Percentiles rank a stretch among this genome's conserved stretches.
Conservation (phyloP, 23 tunicate species). For the Corella eumyota region DNA sequence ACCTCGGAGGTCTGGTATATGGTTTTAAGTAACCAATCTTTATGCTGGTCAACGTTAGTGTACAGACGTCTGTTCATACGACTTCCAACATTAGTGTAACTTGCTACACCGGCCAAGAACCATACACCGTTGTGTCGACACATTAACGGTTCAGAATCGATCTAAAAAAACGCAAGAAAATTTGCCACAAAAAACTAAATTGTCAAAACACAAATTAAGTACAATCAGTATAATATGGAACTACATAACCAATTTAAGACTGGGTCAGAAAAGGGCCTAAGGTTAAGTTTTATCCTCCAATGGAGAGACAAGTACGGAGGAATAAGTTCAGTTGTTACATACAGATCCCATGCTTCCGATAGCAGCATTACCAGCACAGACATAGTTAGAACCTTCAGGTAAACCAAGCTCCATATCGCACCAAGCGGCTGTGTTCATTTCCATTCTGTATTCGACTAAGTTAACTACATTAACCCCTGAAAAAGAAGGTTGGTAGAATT, state of each 20-base stretch:
- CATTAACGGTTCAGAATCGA: constrained; percentile 42
- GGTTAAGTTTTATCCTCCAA: too few species aligned
- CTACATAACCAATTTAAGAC: too few species aligned
- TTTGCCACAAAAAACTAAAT: neutral
- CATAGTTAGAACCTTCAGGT: constrained; percentile 3
- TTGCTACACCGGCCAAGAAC: constrained; percentile 42
- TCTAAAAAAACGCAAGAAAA: constrained; percentile 6
- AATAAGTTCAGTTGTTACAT: neutral
- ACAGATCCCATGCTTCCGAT: too few species aligned
- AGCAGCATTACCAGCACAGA: constrained; percentile 25
- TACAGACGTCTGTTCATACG: constrained; percentile 22
- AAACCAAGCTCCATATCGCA: constrained; percentile 32
- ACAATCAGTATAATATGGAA: too few species aligned
- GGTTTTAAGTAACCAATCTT: constrained; percentile 9
- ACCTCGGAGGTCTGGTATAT: neutral
- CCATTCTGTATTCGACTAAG: constrained; percentile 21
- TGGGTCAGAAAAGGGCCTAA: too few species aligned
- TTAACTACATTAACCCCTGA: constrained; percentile 14
- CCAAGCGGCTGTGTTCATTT: constrained; percentile 13
- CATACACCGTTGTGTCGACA: constrained; percentile 25
- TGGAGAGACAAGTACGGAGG: neutral
- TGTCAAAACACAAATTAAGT: too few species aligned
- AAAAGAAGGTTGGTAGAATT: too few species aligned
- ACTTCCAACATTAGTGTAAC: constrained; percentile 37
- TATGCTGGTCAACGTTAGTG: constrained; percentile 23